Conservation (phyloP, 2,797 vertebrate species). For the Percopsis omiscomaycus region DNA sequence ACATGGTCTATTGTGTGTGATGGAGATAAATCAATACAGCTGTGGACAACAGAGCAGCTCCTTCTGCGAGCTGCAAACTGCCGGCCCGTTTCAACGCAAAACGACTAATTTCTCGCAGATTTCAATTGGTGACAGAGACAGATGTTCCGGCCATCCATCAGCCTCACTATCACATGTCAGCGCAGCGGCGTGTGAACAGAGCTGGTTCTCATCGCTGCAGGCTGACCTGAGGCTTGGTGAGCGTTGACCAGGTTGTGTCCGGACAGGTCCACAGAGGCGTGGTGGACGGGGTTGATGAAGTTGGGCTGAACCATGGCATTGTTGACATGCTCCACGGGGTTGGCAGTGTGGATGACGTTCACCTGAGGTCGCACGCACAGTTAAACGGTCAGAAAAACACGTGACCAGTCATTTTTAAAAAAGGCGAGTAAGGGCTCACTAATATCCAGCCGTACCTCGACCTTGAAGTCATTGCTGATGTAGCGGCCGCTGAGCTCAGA, state of each 20-base stretch:
- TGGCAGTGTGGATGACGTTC: slow-evolving; percentile 94
- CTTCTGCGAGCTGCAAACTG: no score
- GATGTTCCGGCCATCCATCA: no score
- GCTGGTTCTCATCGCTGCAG: not conserved
- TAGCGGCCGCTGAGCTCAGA: slow-evolving; percentile 97
- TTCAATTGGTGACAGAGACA: no score
- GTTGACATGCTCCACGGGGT: slow-evolving; percentile 86
- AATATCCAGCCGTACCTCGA: slow-evolving; percentile 82
- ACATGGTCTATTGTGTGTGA: no score
- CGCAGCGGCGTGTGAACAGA: no score
- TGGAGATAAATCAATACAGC: no score
- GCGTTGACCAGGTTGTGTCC: slow-evolving; percentile 94
- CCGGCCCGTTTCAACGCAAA: no score
- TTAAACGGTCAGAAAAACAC: not conserved
- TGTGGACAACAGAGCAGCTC: no score
- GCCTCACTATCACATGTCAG: no score
- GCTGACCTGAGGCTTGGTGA: slow-evolving; percentile 92
- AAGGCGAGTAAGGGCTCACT: not conserved
- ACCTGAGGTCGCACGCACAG: slow-evolving; percentile 79
- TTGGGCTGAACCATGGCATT: slow-evolving; percentile 92
- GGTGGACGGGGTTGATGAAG: slow-evolving; percentile 93
- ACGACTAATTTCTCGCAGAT: no score
- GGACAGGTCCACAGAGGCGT: slow-evolving; percentile 91
- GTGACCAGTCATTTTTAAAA: no score
- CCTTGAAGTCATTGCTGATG: slow-evolving; percentile 95